Evolutionary conservation across 2,797 vertebrate genomes (phyloP).

Genomic region (Characodon lateralis): DNA sequence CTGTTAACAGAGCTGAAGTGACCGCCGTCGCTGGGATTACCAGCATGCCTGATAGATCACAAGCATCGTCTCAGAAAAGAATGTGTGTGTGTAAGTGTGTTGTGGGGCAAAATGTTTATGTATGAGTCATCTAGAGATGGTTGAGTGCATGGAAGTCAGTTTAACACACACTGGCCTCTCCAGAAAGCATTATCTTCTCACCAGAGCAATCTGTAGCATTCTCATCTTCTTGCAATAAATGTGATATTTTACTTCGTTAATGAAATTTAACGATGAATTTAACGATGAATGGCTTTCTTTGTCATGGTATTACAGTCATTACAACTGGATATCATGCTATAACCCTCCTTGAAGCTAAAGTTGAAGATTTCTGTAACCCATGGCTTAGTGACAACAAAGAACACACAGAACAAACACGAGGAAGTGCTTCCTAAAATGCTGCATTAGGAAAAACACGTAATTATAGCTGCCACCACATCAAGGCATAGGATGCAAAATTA

Average conservation of each 20-base stretch:
- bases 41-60: conserved; percentile 70
- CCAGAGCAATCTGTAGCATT: not conserved
- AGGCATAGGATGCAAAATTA: not conserved
- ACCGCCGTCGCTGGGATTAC: conserved; percentile 69
- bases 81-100: conserved; percentile 14
- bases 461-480: conserved; percentile 1
- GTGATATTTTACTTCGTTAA: not conserved
- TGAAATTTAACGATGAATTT: not conserved
- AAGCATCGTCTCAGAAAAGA: conserved; percentile 53
- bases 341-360: not conserved
- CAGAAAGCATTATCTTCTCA: not conserved
- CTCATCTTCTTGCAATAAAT: not conserved
- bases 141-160: conserved; percentile 18
- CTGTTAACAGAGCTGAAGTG: conserved; percentile 75
- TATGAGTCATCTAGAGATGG: conserved; percentile 40
- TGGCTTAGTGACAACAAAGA: not conserved
- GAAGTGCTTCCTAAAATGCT: not conserved
- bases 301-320: not conserved
- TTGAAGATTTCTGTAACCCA: not conserved
- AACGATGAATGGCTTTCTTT: not conserved
- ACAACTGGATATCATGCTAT: not conserved
- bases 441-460: not conserved
- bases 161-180: conserved; percentile 3
- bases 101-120: conserved; percentile 35
- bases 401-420: not conserved